Evolutionary conservation across 2,113 vertebrate genomes (phyloP).

Genomic region (Chinchilla lanigera): DNA sequence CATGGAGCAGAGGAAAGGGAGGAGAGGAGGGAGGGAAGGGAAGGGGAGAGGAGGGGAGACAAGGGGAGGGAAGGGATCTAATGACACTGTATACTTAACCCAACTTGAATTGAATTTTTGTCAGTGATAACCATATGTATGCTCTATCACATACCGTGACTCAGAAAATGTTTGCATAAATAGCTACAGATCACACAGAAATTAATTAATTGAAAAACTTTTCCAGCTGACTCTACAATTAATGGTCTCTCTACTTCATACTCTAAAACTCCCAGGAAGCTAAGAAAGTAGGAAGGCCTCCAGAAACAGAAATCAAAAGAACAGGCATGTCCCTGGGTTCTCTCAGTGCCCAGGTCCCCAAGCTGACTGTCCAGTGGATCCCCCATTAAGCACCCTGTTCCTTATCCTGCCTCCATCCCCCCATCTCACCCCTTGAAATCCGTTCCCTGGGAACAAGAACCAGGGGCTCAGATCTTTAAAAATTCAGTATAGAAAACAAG

Average conservation of each 20-base stretch:
- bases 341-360: neutral
- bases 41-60: no score
- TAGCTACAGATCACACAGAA: neutral
- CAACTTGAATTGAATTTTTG: neutral
- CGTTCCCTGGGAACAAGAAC: neutral
- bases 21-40: neutral
- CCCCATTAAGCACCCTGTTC: neutral
- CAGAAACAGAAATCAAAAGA: conserved; percentile 16
- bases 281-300: neutral
- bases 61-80: neutral
- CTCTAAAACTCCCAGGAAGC: neutral
- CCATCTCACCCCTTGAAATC: neutral
- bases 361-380: neutral
- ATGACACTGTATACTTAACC: neutral
- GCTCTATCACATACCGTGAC: neutral
- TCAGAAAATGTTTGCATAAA: neutral
- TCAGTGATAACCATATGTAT: neutral
- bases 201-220: neutral
- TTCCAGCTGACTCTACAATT: neutral
- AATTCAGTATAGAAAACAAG: neutral
- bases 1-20: no score
- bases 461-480: neutral
- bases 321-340: neutral
- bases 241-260: neutral
- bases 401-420: neutral